Evolutionary conservation across 2,888 invertebrate species (phyloP).

Genomic region (Phlogophora meticulosa): DNA sequence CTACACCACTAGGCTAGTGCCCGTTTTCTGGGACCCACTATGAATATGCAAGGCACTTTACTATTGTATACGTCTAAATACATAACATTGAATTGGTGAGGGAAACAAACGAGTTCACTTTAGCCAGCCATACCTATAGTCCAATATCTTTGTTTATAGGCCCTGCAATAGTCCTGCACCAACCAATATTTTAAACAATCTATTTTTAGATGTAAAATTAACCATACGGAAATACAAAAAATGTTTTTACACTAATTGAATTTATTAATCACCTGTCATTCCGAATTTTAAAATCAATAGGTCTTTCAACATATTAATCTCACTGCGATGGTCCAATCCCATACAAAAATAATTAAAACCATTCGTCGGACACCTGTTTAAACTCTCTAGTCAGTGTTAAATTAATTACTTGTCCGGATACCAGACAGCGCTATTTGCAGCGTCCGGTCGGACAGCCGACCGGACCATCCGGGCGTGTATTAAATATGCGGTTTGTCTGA

Average conservation of each 20-base stretch:
- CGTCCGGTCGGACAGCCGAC: conserved; percentile 15
- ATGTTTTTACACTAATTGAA: neutral
- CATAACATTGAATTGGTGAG: no score
- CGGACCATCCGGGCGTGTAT: conserved; percentile 22
- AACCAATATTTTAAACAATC: no score
- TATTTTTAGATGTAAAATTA: no score
- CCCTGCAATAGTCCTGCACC: no score
- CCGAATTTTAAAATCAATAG: neutral
- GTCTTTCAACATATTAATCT: neutral
- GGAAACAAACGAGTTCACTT: no score
- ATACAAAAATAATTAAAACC: conserved; percentile 52
- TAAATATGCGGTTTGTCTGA: conserved; percentile 58
- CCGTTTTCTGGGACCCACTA: no score
- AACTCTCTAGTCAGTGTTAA: conserved; percentile 45
- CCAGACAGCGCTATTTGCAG: conserved; percentile 47
- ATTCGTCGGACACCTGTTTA: conserved; percentile 27
- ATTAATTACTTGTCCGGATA: conserved; percentile 56
- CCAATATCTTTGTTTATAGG: no score
- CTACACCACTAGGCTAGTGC: no score
- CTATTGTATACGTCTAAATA: no score
- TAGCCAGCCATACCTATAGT: no score
- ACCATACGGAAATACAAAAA: no score
- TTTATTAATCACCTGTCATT: neutral
- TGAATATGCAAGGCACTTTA: no score
- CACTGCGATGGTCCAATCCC: conserved; percentile 1